Conservation (phyloP, 2,113 vertebrate species). For the Nesogale talazaci region DNA sequence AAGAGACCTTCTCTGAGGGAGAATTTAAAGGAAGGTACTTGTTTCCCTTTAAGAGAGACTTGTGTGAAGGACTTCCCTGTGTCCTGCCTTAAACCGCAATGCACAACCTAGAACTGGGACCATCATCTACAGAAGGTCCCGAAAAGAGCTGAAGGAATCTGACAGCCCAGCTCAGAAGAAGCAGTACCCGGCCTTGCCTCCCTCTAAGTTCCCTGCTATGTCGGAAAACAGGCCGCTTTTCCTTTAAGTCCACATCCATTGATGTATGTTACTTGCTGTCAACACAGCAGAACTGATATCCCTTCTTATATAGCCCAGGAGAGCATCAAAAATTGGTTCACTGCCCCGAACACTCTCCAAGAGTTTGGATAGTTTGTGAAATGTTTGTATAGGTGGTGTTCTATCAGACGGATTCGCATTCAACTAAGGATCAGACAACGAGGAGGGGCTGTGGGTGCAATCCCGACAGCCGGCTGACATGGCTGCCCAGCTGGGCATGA, state of each 20-base stretch:
- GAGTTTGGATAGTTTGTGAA: neutral
- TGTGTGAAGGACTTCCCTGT: neutral
- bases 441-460: slow-evolving; percentile 92
- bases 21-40: neutral
- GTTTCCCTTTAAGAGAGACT: neutral
- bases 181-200: neutral
- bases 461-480: slow-evolving; percentile 94
- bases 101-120: no score
- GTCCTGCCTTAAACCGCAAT: neutral
- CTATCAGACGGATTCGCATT: neutral
- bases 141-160: neutral
- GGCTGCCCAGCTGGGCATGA: slow-evolving; percentile 94
- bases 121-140: neutral
- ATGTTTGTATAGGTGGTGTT: neutral
- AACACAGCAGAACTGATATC: neutral
- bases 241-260: neutral
- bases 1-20: neutral
- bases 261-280: neutral
- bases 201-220: neutral
- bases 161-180: neutral
- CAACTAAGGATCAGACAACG: slow-evolving; percentile 87
- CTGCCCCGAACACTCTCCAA: neutral
- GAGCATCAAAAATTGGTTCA: neutral
- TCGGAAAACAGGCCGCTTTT: neutral
- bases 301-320: neutral